Conservation (phyloP, 2,113 vertebrate genomes). For the sheep (Ovis aries) region ARS-UI_Ramb_v3.0 NC_056061.1:53874501-53875000, state of each 20-base stretch:
- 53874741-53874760: neutral
- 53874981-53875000: neutral
- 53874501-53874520: neutral
- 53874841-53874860: neutral
- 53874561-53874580: neutral
- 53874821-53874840: neutral
- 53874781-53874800: neutral
- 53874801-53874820: neutral
- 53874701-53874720: neutral
- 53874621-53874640: neutral
- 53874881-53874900: neutral
- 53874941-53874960: neutral
- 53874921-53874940: neutral
- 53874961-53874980: neutral
- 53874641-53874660: neutral
- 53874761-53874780: neutral
- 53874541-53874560: neutral
- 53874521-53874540: neutral
- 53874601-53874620: neutral
- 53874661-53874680: neutral
- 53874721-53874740: neutral
- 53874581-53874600: neutral
- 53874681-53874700: neutral
- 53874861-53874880: neutral
- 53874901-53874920: neutral